Base-by-base conservation (phyloP, 1,140 invertebrate genomes). In the Aphaenogaster floridana region DNA sequence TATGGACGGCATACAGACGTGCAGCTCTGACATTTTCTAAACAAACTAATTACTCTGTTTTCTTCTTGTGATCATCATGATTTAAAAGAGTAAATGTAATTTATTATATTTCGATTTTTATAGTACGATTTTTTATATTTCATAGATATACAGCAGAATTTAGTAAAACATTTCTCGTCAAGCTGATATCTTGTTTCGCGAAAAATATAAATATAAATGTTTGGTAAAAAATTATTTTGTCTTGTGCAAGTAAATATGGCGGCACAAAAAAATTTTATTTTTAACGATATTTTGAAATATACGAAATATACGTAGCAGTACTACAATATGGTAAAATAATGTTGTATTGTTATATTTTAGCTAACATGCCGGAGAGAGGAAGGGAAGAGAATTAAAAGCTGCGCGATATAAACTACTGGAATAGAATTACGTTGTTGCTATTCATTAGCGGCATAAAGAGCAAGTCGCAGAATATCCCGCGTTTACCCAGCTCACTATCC, bases 401-500 rank as follows among this genome's bases (percentile, higher is more conserved):
- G 17, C 69, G 42, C 36, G 42, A 61, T 74, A 50, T 48, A 74
- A 71, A 61, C 80, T 74, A 34, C 42, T 28, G 54, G 28, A 34
- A 17, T 84, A 61, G 54, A 84, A 84, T 84, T 83, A 83, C 68
- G 15, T 59, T 74, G 68, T 84, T 74, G 54, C 69, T 84, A 84
- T 84, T 84, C 69, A 61, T 84, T 84, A 84, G 42, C 54, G 52
- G 42, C n/a, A 84, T 76, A 84, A 84, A 84, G 54, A 84, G 42
- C 68, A 74, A 84, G 69, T 74, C 72, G 54, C 54, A 13, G 69
- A 84, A 76, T 48, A 84, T 76, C 42, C 57, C 13, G 21, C 78
- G 72, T 84, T 84, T 84, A 84, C 42, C n/a, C 17, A 48, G 42
- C 52, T 84, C 69, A 61, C 68, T 84, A 74, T 84, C 28, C 69